Conservation (phyloP, 2,888 invertebrate species). For the Chrysotoxum bicinctum region DNA sequence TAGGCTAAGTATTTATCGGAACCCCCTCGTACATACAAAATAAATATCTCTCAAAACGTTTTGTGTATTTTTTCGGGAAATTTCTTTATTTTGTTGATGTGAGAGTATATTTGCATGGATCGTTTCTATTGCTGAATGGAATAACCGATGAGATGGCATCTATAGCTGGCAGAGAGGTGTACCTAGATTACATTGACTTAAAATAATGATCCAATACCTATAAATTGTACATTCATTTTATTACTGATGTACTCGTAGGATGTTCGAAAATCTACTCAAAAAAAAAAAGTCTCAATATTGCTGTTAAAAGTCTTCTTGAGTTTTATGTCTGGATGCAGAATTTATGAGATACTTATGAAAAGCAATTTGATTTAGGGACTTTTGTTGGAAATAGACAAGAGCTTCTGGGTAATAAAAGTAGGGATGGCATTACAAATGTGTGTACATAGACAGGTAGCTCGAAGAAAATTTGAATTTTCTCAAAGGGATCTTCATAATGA, state of each 20-base stretch:
- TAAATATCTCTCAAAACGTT: slow-evolving; percentile 19
- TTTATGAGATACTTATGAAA: background rate
- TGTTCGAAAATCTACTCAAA: background rate
- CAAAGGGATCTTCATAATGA: background rate
- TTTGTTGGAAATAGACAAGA: background rate
- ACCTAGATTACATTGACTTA: background rate
- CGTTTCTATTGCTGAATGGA: slow-evolving; percentile 12
- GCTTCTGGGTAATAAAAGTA: background rate
- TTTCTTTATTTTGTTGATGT: slow-evolving; percentile 27
- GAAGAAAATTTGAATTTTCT: background rate
- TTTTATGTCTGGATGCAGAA: background rate
- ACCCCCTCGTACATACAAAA: no score
- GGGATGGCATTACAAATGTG: background rate
- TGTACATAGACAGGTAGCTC: background rate
- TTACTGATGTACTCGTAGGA: background rate
- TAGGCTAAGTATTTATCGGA: no score
- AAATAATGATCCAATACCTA: background rate
- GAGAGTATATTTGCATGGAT: slow-evolving; percentile 1
- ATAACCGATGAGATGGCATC: background rate
- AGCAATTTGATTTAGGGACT: background rate
- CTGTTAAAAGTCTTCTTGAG: background rate
- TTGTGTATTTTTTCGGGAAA: slow-evolving; percentile 31
- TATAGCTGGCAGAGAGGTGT: background rate
- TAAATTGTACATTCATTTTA: background rate
- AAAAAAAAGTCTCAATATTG: background rate